A percentile compares a stretch with the other conserved stretches of the same genome.
These are phyloP conservation scores for Eurystomus gularis DNA, from an alignment of 2,113 vertebrate species.

Conservation along the genomic window DNA sequence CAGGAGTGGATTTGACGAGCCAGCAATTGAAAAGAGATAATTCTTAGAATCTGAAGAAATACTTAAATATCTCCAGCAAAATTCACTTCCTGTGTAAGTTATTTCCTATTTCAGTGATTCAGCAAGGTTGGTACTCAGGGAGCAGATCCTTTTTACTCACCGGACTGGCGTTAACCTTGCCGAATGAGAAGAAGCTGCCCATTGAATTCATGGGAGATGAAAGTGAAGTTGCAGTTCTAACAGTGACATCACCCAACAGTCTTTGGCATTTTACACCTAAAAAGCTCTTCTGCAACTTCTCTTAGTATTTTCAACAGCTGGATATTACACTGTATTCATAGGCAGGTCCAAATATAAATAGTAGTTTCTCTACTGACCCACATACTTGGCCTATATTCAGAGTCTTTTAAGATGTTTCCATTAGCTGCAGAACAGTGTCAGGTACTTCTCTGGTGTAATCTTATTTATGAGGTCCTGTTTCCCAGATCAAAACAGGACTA, in stretches of 20 bases:
- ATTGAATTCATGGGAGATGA: not conserved
- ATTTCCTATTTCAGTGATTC: not conserved
- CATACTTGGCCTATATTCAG: slow-evolving; percentile 55
- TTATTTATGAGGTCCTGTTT: slow-evolving; percentile 48
- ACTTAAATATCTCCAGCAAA: not conserved
- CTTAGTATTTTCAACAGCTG: slow-evolving; percentile 43
- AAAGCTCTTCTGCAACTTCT: not conserved
- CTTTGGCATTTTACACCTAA: not conserved
- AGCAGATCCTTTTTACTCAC: not conserved
- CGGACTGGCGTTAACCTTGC: not conserved
- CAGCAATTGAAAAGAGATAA: not conserved
- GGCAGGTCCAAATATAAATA: slow-evolving; percentile 40
- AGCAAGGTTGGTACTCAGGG: not conserved
- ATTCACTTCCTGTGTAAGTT: not conserved
- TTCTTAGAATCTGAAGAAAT: not conserved
- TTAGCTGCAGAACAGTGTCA: slow-evolving; percentile 11
- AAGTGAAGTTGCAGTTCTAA: not conserved
- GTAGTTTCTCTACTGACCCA: slow-evolving; percentile 55
- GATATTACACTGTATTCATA: slow-evolving; percentile 7
- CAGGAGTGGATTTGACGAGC: not conserved
- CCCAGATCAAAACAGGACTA: slow-evolving; percentile 7
- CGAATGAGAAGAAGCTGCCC: not conserved
- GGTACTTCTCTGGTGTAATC: slow-evolving; percentile 20
- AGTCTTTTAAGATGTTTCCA: slow-evolving; percentile 46
- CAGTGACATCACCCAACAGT: not conserved